Evolutionary conservation across 2,888 invertebrate species (phyloP), one percentile per base, ranked within the genome.

Genomic region (Nephrotoma guestfalica): DNA sequence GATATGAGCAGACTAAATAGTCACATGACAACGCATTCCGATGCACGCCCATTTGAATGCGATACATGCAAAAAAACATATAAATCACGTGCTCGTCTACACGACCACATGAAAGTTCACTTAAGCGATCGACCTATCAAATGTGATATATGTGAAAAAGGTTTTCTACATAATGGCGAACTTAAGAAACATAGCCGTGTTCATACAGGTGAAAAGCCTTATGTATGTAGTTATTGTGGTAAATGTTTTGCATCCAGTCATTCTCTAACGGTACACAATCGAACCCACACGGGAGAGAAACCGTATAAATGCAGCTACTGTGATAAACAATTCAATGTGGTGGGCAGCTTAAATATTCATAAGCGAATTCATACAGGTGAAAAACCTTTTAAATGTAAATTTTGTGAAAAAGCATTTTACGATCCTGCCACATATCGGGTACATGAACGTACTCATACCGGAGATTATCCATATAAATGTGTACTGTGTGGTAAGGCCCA

Each of bases 131-230:
- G 85, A 45, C 85, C 85, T 18, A 43, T 42, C 13, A 57, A 43
- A 57, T 86, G 86, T 71, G 18, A 51, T 40, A 71, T 83, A 15
- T 86, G 86, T 71, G 86, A 43, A 41, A 86, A 86, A 41, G 57
- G 71, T 13, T 86, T 86, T 30, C 18, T 83, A 30, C 41, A 86
- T 42, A 57, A 51, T 18, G 57, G 45, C 13, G 47, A 43, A 18
- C 18, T 86, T 4, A 86, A 42, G 13, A 86, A 86, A 9, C 86
- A 86, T 71, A 47, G 42, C 11, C 41, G 85, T 15, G 43, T 43
- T 9, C 85, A 85, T 85, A 43, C 85, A 43, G 85, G 43, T 5
- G 41, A 83, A 83, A 86, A 41, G 18, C 83, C 57, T 40, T 83
- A 41, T 51, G 41, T 83, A 13, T 86, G 86, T 42, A 86, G 71